Conservation (phyloP, 2,113 vertebrate genomes). For the Sula dactylatra region DNA sequence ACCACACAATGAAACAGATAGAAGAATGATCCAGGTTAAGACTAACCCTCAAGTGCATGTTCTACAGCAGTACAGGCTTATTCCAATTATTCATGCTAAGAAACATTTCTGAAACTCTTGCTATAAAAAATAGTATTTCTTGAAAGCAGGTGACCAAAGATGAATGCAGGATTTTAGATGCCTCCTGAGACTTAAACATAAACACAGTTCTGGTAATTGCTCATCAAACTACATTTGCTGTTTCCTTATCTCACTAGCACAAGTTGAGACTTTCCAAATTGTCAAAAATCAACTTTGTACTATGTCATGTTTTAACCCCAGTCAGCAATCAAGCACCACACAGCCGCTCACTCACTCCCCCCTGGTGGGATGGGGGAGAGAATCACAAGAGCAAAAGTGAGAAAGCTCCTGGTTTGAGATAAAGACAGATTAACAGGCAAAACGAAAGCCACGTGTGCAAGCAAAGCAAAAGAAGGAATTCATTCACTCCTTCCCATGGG, state of each 20-base stretch:
- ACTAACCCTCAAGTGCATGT: neutral
- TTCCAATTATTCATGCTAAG: neutral
- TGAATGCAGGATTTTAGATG: neutral
- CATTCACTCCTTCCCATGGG: too few relatives aligned
- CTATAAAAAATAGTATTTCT: neutral
- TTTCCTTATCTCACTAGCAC: neutral
- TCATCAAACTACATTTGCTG: neutral
- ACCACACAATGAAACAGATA: neutral
- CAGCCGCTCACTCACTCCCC: too few relatives aligned
- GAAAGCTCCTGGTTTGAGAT: too few relatives aligned
- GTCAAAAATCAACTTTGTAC: neutral
- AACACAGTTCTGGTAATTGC: neutral
- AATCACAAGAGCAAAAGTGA: too few relatives aligned
- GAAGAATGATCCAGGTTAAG: neutral
- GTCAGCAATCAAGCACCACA: too few relatives aligned
- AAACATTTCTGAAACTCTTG: neutral
- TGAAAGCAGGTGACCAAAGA: neutral
- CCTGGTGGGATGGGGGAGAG: too few relatives aligned
- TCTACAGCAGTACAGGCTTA: neutral
- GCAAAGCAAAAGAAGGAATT: too few relatives aligned
- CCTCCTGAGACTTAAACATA: neutral
- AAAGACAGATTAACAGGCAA: too few relatives aligned
- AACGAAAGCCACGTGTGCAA: too few relatives aligned
- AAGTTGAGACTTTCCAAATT: neutral
- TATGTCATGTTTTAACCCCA: too few relatives aligned